Base-by-base conservation (phyloP, 2,113 vertebrate genomes). In the Oxyura jamaicensis region DNA sequence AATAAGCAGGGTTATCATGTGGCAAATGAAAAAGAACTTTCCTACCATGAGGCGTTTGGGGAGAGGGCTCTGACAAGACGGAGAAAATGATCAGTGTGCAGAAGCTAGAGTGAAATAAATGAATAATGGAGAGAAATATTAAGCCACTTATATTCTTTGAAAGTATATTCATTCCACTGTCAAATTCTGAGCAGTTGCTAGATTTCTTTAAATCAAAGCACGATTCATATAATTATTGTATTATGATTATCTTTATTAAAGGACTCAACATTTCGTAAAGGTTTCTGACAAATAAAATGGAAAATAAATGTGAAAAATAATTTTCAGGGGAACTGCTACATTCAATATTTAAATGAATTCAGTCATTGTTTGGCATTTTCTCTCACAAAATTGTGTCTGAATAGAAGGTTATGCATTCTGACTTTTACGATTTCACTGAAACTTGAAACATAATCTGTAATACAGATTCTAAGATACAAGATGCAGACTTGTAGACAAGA, bases 241-340 rank as follows among this genome's bases (percentile, higher is more conserved):
- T 96, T 97, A 91, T 95, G 74, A 96, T 96, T 95, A 62, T 90
- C 67, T 92, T 97, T 97, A 96, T 95, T 96, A 96, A 95, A 95
- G 79, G 55, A 83, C 42, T 95, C 21, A 52, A 95, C 56, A 67
- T 90, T 97, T 97, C 95, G 46, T 95, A 95, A 95, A 83, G 50
- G 25, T 86, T 97, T 96, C 56, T 95, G 87, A 72, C 35, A 79
- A 97, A 92, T 95, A 66, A 93, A 94, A 95, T 48, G 67, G 68
- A 91, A 95, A 96, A 26, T 90, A 90, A 91, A 56, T 48, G 41
- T 83, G 68, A 89, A 91, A 88, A 89, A 48, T 71, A 39, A n/a
- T 91, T 91, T 94, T 96, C 50, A 87, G 46, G 58, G 58, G 42
- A 96, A 87, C 14, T 46, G 21, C 42, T 93, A 56, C 53, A 59